Base-by-base conservation (phyloP, 1,140 invertebrate species). In the Aphelinus atriplicis region DNA sequence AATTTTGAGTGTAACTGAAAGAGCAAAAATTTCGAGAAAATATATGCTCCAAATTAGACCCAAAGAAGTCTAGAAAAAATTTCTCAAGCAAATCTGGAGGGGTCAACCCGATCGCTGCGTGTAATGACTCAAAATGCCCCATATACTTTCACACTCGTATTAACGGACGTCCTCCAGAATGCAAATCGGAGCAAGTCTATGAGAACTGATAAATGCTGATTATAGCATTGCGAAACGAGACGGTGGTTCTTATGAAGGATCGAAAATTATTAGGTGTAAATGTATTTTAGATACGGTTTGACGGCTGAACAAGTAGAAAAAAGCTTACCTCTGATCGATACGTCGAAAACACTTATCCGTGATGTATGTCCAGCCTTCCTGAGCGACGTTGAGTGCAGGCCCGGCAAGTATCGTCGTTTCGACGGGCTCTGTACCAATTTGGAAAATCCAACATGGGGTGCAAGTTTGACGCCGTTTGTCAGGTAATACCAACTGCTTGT, bases 351-450 rank as follows among this genome's bases (percentile, higher is more conserved):
- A 0, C 87, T 96, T 3, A 94, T 97, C 74, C 89, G 93, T 6
- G 94, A 97, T 77, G 91, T 96, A 1, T 98, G 96, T 82, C 96
- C 96, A 3, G 93, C 95, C 1, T 96, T 95, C 83, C 90, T 97
- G 78, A 93, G 94, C 1, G 94, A 95, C 71, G 94, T 97, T 1
- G 94, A 96, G 84, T 97, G 96, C 80, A 90, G 93, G 43, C 90
- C 95, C 2, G 95, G 95, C n/a, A 97, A 97, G 81, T 98, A 97
- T 85, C 90, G 97, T 2, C 90, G 95, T 4, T 91, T 94, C 69
- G 96, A 97, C 85, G 97, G 97, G 0, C 92, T 97, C 6, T 98
- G 97, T 86, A 98, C 96, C 74, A 99, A 98, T 84, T 87, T 97
- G 56, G 90, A 95, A 60, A 92, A 97, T 88, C 96, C 96, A 0